A percentile compares a stretch with the other conserved stretches of the same genome.
phyloP scores from a whole-genome alignment of 2,888 invertebrate genomes.

The Bombyx huttoni region DNA sequence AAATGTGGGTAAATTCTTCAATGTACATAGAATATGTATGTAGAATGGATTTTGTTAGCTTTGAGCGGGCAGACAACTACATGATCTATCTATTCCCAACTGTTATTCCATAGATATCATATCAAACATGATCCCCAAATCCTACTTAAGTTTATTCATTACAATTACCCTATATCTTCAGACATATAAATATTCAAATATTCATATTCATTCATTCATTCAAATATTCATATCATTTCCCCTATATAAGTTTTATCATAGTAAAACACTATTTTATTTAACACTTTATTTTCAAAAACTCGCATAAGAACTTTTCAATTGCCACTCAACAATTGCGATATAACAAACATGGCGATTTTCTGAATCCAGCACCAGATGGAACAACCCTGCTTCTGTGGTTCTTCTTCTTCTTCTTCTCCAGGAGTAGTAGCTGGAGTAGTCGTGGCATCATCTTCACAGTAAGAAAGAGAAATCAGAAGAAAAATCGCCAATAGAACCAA shows the following conservation, averaged over 20 bases:
- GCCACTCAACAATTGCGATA: constrained; percentile 58
- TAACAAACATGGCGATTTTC: constrained; percentile 63
- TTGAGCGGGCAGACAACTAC: no score
- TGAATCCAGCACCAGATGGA: constrained; percentile 71
- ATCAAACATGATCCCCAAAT: no score
- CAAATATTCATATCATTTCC: no score
- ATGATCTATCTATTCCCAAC: no score
- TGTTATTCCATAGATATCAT: no score
- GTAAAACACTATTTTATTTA: neutral
- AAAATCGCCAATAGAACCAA: constrained; percentile 21
- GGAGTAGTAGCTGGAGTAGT: constrained; percentile 34
- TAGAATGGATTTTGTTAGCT: no score
- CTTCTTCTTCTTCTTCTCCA: constrained; percentile 53
- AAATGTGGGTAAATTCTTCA: no score
- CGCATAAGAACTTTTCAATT: constrained; percentile 10
- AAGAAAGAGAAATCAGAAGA: constrained; percentile 24
- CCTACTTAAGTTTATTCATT: no score
- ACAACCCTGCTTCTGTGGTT: constrained; percentile 44
- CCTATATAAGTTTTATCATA: neutral
- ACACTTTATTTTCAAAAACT: neutral
- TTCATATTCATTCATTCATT: no score
- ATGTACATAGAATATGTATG: no score
- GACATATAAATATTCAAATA: no score
- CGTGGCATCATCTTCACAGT: constrained; percentile 42
- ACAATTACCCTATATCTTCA: no score